A percentile compares a stretch with the other conserved stretches of the same genome.
phyloP scores from a whole-genome alignment of 2,113 vertebrate species.

The Climacteris rufus region DNA sequence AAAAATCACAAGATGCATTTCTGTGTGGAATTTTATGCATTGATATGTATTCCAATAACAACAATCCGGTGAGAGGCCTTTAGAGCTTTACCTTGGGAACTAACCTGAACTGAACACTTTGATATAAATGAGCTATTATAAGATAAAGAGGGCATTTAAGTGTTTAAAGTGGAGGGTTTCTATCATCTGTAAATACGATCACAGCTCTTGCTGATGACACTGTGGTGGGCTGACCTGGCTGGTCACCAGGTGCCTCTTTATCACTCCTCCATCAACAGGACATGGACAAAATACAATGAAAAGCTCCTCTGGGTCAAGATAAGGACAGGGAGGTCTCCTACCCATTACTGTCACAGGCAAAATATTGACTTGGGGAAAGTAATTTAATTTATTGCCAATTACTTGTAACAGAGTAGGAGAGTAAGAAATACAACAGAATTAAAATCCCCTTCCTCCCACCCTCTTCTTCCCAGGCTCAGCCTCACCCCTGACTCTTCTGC shows the following conservation, averaged over 20 bases:
- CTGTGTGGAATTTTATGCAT: background rate
- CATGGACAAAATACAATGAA: accelerated
- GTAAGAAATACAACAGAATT: background rate
- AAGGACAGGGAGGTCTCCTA: background rate
- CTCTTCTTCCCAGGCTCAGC: background rate
- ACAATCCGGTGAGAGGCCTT: background rate
- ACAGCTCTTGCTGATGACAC: background rate
- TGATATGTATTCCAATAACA: background rate
- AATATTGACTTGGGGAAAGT: background rate
- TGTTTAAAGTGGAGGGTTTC: background rate
- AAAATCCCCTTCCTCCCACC: background rate
- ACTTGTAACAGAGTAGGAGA: background rate
- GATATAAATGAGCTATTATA: background rate
- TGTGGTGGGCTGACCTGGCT: background rate
- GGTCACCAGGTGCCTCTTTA: background rate
- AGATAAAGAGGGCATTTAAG: background rate
- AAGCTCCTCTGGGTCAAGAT: background rate
- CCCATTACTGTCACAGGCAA: background rate
- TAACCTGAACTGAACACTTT: background rate
- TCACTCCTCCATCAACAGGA: background rate
- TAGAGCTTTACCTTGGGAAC: background rate
- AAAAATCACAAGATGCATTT: background rate
- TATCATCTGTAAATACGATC: background rate
- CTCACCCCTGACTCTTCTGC: background rate
- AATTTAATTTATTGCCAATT: background rate